A percentile compares a stretch with the other conserved stretches of the same genome.
Conservation (phyloP, 2,113 vertebrate genomes). For the Pipra filicauda region DNA sequence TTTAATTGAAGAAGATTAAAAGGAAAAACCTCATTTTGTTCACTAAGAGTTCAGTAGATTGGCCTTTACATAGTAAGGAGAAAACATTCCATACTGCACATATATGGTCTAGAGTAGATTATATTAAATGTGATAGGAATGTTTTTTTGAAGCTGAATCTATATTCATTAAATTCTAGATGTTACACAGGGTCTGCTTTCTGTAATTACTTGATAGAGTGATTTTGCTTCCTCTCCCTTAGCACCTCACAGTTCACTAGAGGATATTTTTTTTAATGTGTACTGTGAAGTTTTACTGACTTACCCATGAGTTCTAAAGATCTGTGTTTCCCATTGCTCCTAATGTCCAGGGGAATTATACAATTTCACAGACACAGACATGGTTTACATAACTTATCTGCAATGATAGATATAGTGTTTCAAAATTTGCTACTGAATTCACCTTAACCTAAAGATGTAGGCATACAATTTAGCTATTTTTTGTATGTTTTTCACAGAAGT, state of each 20-base stretch:
- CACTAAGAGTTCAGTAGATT: neutral
- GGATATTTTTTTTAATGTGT: neutral
- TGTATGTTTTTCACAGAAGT: neutral
- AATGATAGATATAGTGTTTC: neutral
- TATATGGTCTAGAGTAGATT: neutral
- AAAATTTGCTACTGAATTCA: neutral
- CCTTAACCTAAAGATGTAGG: neutral
- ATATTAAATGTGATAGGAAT: neutral
- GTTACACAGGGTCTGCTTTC: neutral
- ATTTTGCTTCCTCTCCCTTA: neutral
- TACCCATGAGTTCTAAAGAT: neutral
- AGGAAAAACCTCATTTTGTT: neutral
- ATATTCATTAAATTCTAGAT: neutral
- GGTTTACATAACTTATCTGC: neutral
- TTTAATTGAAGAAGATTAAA: neutral
- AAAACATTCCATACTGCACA: neutral
- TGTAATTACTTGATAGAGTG: neutral
- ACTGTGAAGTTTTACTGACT: neutral
- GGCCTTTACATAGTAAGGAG: neutral
- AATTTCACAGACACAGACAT: neutral
- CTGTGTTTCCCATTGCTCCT: neutral
- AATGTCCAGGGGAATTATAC: neutral
- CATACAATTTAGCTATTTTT: neutral
- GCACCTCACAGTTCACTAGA: neutral
- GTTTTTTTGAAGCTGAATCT: neutral